Conservation (phyloP, 2,888 invertebrate species). For the Corbicula japonica region DNA sequence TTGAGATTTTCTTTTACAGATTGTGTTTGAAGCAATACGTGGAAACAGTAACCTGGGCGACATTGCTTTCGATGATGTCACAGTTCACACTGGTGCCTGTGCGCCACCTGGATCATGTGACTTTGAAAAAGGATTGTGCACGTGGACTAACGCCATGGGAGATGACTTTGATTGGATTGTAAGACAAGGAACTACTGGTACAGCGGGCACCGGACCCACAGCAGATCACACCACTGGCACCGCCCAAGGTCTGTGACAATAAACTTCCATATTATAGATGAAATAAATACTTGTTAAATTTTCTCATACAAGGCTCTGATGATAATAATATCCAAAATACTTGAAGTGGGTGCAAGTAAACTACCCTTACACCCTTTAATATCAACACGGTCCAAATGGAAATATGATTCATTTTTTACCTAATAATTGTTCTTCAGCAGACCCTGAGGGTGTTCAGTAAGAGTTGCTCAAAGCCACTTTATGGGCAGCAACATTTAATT, state of each 20-base stretch:
- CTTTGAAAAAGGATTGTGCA: slow-evolving; percentile 79
- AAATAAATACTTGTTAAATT: no score
- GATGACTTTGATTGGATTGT: slow-evolving; percentile 81
- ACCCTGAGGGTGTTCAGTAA: no score
- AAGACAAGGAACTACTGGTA: slow-evolving; percentile 65
- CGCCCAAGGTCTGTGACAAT: slow-evolving; percentile 34
- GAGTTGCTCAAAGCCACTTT: no score
- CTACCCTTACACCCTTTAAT: no score
- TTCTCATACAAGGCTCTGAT: no score
- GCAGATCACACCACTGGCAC: slow-evolving; percentile 73
- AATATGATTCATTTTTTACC: no score
- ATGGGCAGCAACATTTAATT: no score
- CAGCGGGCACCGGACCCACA: slow-evolving; percentile 72
- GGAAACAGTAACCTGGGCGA: slow-evolving; percentile 77
- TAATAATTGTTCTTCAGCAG: no score
- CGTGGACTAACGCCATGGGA: slow-evolving; percentile 71
- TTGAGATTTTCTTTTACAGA: slow-evolving; percentile 52
- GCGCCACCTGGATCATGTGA: slow-evolving; percentile 71
- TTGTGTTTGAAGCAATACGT: slow-evolving; percentile 79
- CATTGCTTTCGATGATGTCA: slow-evolving; percentile 83
- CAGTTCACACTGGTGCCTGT: slow-evolving; percentile 70
- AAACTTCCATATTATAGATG: no score
- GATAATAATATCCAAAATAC: no score
- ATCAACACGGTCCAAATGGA: no score
- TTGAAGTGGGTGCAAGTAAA: no score